Percentiles rank a stretch among this genome's conserved stretches.
Conservation (phyloP, 2,797 vertebrate genomes). For the Epinephelus awoara region DNA sequence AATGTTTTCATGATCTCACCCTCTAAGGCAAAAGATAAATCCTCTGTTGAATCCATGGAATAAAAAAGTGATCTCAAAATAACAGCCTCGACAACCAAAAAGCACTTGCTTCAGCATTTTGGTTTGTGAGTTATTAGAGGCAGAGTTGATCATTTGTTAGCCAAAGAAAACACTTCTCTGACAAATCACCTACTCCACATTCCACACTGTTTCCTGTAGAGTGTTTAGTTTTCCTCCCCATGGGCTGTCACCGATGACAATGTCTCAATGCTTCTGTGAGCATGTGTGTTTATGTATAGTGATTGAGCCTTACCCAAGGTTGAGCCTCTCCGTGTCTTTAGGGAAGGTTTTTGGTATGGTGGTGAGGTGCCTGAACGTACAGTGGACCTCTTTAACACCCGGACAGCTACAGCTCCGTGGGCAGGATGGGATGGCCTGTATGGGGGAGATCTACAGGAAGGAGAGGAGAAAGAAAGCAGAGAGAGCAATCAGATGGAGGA, state of each 20-base stretch:
- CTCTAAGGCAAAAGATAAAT: neutral
- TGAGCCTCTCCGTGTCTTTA: slow-evolving; percentile 78
- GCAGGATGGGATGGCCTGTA: slow-evolving; percentile 58
- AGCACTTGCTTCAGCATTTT: slow-evolving; percentile 13
- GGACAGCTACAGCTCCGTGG: slow-evolving; percentile 79
- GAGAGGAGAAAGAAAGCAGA: neutral
- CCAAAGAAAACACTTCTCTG: slow-evolving; percentile 38
- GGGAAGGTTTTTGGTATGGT: slow-evolving; percentile 71
- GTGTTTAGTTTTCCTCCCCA: slow-evolving; percentile 50
- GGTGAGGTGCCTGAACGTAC: slow-evolving; percentile 81
- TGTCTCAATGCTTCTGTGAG: slow-evolving; percentile 8
- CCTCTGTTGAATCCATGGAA: neutral
- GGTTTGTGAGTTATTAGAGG: slow-evolving; percentile 8
- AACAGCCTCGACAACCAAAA: neutral
- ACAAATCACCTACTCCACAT: slow-evolving; percentile 36
- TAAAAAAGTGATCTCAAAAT: neutral
- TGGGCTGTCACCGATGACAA: slow-evolving; percentile 1
- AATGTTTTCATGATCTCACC: slow-evolving; percentile 3
- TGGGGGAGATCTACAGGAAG: slow-evolving; percentile 44
- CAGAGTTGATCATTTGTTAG: slow-evolving; percentile 24
- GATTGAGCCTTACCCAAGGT: slow-evolving; percentile 75
- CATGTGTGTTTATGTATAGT: neutral
- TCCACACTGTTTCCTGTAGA: slow-evolving; percentile 48
- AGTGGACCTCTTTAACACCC: slow-evolving; percentile 81
- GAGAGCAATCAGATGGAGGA: neutral